Percentiles rank a stretch among this genome's conserved stretches.
Evolutionary conservation across 2,113 vertebrate species (phyloP).

Genomic region (Burhinus oedicnemus): DNA sequence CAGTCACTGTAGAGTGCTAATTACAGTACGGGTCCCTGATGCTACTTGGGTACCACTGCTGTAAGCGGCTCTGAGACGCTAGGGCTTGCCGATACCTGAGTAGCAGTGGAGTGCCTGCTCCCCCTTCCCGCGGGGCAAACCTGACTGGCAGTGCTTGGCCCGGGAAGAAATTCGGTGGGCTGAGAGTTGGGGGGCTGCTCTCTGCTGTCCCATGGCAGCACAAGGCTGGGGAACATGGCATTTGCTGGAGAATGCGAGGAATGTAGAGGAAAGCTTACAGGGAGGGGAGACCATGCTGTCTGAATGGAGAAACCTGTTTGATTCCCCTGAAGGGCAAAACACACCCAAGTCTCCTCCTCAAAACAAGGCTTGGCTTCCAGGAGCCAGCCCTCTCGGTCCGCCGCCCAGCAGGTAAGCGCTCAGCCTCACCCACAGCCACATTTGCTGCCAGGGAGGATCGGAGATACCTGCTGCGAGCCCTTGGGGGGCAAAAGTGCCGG

Average conservation of each 20-base stretch:
- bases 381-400: background rate
- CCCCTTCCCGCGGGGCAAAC: fast-evolving
- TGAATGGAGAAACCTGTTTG: conserved; percentile 78
- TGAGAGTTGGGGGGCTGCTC: background rate
- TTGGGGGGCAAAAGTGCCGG: background rate
- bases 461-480: background rate
- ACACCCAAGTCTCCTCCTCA: conserved; percentile 72
- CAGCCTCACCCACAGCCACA: background rate
- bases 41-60: background rate
- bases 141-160: fast-evolving
- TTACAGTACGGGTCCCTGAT: background rate
- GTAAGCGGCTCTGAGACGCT: fast-evolving
- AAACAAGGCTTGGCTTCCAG: conserved; percentile 59
- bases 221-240: background rate
- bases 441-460: background rate
- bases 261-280: conserved; percentile 62
- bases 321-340: conserved; percentile 66
- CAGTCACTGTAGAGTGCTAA: background rate
- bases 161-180: background rate
- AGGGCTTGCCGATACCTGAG: background rate
- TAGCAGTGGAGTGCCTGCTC: background rate
- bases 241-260: conserved; percentile 56
- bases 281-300: background rate
- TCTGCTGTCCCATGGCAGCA: background rate
- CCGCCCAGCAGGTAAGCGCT: background rate